These are phyloP conservation scores for Leucopsar rothschildi DNA, from an alignment of 2,113 vertebrate genomes.

Conservation along the genomic window DNA sequence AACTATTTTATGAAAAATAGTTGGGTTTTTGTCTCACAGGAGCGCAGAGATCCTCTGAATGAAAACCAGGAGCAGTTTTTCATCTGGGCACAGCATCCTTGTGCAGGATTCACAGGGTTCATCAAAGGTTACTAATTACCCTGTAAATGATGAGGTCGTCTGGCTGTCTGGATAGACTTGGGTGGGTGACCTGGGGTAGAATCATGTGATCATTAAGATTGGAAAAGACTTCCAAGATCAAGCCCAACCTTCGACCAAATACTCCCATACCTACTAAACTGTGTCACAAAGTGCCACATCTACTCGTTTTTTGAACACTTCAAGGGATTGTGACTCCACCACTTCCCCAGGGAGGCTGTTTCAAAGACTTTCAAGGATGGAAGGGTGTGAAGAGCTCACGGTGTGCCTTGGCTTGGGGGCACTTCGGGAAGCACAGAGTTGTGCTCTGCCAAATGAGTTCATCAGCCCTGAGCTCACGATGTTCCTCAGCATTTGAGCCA, in stretches of 20 bases:
- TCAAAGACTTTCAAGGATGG: neutral
- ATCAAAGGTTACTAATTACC: neutral
- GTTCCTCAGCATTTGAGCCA: neutral
- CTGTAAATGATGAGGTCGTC: neutral
- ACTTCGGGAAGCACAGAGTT: neutral
- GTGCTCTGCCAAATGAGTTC: neutral
- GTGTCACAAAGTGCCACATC: neutral
- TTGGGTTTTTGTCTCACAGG: neutral
- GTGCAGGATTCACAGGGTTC: neutral
- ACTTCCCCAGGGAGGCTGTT: neutral
- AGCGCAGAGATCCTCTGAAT: neutral
- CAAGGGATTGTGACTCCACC: neutral
- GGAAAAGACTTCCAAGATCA: neutral
- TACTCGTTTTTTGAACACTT: neutral
- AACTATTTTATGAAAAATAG: neutral
- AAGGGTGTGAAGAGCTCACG: neutral
- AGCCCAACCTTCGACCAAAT: fast-evolving
- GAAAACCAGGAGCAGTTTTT: neutral
- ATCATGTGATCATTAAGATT: neutral
- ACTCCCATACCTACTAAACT: neutral
- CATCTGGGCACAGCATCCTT: neutral
- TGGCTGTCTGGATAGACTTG: neutral
- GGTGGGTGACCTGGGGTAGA: neutral
- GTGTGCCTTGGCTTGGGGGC: neutral
- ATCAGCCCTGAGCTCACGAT: neutral